Percentiles rank a stretch among this genome's conserved stretches.
Conservation (phyloP, 2,113 vertebrate species). For the Brevimyrus niger region DNA sequence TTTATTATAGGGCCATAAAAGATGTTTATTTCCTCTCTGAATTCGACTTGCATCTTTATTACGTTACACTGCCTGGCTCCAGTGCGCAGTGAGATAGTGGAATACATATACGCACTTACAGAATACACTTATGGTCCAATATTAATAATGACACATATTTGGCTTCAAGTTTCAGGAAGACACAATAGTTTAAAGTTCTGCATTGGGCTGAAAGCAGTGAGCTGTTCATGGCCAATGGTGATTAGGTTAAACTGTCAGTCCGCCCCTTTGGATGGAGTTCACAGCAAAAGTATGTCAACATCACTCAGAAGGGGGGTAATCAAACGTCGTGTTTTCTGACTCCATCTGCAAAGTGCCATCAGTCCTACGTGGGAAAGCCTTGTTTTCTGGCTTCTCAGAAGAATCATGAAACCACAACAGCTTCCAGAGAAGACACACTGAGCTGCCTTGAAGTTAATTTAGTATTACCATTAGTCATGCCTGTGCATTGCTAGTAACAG, state of each 20-base stretch:
- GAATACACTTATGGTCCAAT: neutral
- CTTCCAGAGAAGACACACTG: neutral
- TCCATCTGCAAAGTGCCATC: neutral
- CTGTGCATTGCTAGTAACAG: neutral
- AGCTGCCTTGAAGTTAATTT: neutral
- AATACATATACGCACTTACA: neutral
- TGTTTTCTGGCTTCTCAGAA: neutral
- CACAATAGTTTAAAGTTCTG: neutral
- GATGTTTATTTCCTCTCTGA: conserved; percentile 1
- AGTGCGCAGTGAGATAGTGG: neutral
- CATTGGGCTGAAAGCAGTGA: neutral
- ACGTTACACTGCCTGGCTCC: neutral
- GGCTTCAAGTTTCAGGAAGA: neutral
- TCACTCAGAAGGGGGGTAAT: neutral
- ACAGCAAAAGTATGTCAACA: neutral
- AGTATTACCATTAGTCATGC: neutral
- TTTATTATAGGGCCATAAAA: neutral
- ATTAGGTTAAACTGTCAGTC: neutral
- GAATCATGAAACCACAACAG: neutral
- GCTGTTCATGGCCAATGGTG: neutral
- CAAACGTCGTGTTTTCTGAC: neutral
- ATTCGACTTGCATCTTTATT: neutral
- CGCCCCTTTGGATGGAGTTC: neutral
- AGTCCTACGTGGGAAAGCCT: neutral
- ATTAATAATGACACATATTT: conserved; percentile 3